Evolutionary conservation across 1,140 invertebrate species (phyloP), one percentile per base, ranked within the genome.

Genomic region (Matsumurasca onukii): DNA sequence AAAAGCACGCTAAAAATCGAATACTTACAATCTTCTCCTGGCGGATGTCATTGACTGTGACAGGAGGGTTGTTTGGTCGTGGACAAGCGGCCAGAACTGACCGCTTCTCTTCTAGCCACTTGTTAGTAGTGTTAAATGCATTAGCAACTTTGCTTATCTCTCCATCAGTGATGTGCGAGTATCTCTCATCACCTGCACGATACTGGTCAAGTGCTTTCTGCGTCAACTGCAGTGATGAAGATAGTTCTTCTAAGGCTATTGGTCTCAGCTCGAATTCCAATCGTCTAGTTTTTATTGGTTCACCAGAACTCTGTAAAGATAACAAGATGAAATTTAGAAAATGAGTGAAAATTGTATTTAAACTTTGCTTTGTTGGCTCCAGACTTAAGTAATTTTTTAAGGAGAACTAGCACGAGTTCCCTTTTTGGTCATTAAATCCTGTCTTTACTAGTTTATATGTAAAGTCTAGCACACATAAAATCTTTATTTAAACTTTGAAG

Each of bases 231-330:
- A 98, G 82, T 31, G 86, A 80, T 48, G 82, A 80, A 63, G 87
- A 86, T 24, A 96, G 85, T 72, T 93, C 89, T 69, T 96, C 91
- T 49, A 96, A 82, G 0, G 88, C 90, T 0, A 78, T 77, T 1
- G 89, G 90, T 73, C 93, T 85, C 1, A 89, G 83, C 76, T 94
- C 89, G 71, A 83, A 90, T 77, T 98, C 95, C 15, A 86, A 78
- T 73, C 86, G 87, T 31, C 94, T 84, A 62, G 88, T 84, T 75
- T 92, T 91, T 34, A 98, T 91, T 9, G 94, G 93, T 75, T 96
- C 91, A 30, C 94, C 94, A 80, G 88, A 83, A 67, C 82, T 82
- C 80, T 87, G 81, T 68, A 89, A n/a, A n/a, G n/a, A n/a, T n/a
- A 64, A 76, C 9, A 9, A 45, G 9, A n/a, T 45, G n/a, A 45